Base-by-base conservation (phyloP, 2,113 vertebrate species). In the Eulemur rufifrons region DNA sequence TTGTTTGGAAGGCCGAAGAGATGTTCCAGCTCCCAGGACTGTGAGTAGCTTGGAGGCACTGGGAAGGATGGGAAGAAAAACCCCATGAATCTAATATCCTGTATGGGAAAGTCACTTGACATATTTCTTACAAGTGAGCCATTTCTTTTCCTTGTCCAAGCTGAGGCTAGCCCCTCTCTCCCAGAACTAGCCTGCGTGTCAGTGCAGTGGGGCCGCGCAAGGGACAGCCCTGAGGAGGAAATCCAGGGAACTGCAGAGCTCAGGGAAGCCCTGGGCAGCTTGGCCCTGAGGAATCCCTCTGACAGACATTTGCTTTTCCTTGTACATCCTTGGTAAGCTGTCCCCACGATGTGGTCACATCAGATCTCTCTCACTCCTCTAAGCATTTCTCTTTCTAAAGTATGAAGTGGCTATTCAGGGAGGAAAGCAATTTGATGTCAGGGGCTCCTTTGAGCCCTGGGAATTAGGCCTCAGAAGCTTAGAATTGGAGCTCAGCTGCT, bases 401-500 rank as follows among this genome's bases (percentile, higher is more conserved):
- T 77, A 15, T 69, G 64, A 76, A 95, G 52, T 68, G 56, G 73
- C 95, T 94, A 54, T 95, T 95, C 18, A 39, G 56, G 85, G 73
- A 95, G 52, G 90, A 96, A 98, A 96, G 94, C 94, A 95, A 78
- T 97, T 96, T 97, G 90, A 81, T 94, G 74, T 84, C 95, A 87
- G 95, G 84, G 95, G 78, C 69, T 93, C 85, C 93, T 94, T 77
- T 95, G 95, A 96, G 94, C 85, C 91, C 92, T 95, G 96, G 96
- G 97, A 97, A 97, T 97, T 95, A 66, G 71, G 69, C 81, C 88
- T 96, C 89, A 73, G 96, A 97, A 96, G 78, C 96, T 91, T 94
- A 91, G 95, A 96, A 96, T 47, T 94, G 95, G 89, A 96, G 96
- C 97, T 96, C 96, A 97, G 97, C 97, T 97, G 96, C 95, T 89